Evolutionary conservation across 2,888 invertebrate genomes (phyloP).

Genomic region (Epinotia demarniana): DNA sequence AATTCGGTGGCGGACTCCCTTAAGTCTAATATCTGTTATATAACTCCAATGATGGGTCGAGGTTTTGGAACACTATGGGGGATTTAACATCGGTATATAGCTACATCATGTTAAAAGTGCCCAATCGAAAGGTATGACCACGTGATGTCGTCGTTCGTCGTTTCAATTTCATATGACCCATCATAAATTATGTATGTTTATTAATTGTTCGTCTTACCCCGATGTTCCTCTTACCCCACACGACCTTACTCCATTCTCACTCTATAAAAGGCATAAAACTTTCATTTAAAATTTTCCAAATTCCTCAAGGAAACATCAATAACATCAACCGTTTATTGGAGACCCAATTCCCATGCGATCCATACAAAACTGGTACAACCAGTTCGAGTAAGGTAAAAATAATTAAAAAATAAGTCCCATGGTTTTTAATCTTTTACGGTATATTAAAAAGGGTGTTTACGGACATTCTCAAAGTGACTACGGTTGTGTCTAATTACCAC

Average conservation of each 20-base stretch:
- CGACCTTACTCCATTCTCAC: constrained; percentile 31
- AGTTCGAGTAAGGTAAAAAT: constrained; percentile 37
- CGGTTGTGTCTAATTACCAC: too few relatives aligned
- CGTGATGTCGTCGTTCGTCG: too few relatives aligned
- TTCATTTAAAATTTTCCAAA: constrained; percentile 33
- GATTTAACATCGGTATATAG: too few relatives aligned
- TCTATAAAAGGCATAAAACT: constrained; percentile 36
- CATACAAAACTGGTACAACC: constrained; percentile 40
- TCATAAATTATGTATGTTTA: not conserved
- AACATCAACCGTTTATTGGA: constrained; percentile 11
- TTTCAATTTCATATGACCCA: too few relatives aligned
- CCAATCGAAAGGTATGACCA: too few relatives aligned
- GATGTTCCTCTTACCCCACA: not conserved
- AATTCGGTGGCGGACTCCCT: too few relatives aligned
- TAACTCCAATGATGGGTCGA: too few relatives aligned
- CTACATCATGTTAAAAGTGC: too few relatives aligned
- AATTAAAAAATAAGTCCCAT: constrained; percentile 37
- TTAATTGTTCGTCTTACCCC: not conserved
- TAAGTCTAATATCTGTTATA: too few relatives aligned
- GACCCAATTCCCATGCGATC: constrained; percentile 21
- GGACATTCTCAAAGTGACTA: too few relatives aligned
- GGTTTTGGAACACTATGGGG: too few relatives aligned
- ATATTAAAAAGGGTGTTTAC: not conserved
- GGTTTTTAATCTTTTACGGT: constrained; percentile 16
- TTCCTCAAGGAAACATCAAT: constrained; percentile 25